Conservation (phyloP, 1,140 invertebrate species). For the Bursaphelenchus mucronatus region DNA sequence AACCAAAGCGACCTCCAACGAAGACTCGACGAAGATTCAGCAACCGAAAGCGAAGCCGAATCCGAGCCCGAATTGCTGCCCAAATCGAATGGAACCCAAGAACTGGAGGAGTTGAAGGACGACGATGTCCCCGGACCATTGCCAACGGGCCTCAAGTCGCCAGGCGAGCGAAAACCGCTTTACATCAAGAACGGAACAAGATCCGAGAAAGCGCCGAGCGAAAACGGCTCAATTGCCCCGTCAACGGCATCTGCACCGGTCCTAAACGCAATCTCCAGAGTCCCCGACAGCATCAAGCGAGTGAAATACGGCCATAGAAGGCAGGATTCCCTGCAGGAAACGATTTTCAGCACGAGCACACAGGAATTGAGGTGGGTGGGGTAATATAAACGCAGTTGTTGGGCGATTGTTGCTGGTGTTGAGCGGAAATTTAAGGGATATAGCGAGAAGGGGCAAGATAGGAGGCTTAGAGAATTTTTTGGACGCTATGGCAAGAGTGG, state of each 20-base stretch:
- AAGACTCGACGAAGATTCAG: too few species aligned
- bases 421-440: too few species aligned
- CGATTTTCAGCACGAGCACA: constrained; percentile 54
- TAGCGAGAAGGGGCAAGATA: too few species aligned
- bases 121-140: constrained; percentile 6
- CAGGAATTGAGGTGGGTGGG: constrained; percentile 41
- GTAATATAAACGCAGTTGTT: neutral
- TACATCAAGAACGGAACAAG: constrained; percentile 5
- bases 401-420: neutral
- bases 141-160: neutral
- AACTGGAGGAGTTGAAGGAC: neutral
- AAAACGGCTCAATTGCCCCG: constrained; percentile 6
- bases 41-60: neutral
- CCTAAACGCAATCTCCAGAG: constrained; percentile 4
- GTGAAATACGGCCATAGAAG: constrained; percentile 53
- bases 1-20: neutral
- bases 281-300: constrained; percentile 46
- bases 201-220: constrained; percentile 5
- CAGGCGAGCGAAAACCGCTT: neutral
- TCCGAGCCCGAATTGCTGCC: neutral
- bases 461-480: too few species aligned
- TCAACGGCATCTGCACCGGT: constrained; percentile 17
- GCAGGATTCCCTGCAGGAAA: constrained; percentile 59
- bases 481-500: too few species aligned
- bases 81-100: neutral